Percentiles rank a stretch among this genome's conserved stretches.
Evolutionary conservation across 1,140 invertebrate genomes (phyloP).

Genomic region (Carposina sasakii): DNA sequence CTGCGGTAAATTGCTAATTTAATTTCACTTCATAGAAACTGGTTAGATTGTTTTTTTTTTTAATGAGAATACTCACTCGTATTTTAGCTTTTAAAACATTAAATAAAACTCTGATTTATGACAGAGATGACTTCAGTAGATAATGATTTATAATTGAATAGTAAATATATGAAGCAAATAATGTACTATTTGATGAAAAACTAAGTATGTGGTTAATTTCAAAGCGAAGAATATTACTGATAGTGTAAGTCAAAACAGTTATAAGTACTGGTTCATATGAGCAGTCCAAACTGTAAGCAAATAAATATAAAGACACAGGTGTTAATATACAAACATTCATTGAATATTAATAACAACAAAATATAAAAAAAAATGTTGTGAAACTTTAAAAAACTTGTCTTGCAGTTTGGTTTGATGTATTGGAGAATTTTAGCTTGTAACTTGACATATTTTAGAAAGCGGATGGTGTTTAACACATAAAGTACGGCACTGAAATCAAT

Average conservation of each 20-base stretch:
- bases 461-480: conserved; percentile 67
- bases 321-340: conserved; percentile 11
- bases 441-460: conserved; percentile 65
- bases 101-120: too few relatives aligned
- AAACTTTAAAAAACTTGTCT: conserved; percentile 27
- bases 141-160: too few relatives aligned
- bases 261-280: conserved; percentile 36
- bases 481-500: conserved; percentile 57
- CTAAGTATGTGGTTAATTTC: conserved; percentile 21
- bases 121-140: too few relatives aligned
- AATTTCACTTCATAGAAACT: too few relatives aligned
- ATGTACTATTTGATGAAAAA: conserved; percentile 17
- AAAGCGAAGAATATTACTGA: conserved; percentile 27
- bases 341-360: conserved; percentile 14
- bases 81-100: too few relatives aligned
- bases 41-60: too few relatives aligned
- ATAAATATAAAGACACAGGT: conserved; percentile 23
- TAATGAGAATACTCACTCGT: too few relatives aligned
- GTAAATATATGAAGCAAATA: conserved; percentile 19
- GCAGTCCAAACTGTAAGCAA: conserved; percentile 52
- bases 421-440: conserved; percentile 40
- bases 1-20: too few relatives aligned
- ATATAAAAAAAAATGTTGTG: conserved; percentile 14
- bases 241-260: conserved; percentile 36
- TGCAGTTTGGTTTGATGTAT: conserved; percentile 50